Base-by-base conservation (phyloP, 1,140 invertebrate species). In the Heliconius himera region DNA sequence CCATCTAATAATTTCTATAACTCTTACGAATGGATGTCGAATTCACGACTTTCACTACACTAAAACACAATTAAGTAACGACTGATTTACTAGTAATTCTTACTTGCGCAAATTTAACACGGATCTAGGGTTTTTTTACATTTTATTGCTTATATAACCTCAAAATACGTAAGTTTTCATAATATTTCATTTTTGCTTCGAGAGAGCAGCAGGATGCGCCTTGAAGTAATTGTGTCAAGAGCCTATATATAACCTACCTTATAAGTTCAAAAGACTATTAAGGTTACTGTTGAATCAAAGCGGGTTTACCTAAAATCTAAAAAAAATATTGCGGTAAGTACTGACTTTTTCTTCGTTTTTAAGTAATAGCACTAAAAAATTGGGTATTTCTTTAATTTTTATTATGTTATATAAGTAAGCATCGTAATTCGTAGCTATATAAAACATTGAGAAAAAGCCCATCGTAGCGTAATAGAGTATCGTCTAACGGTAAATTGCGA, bases 161-260 rank as follows among this genome's bases (percentile, higher is more conserved):
- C 60, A 66, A 66, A 66, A 3, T 29, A 29, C 26, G 60, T 13
- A 26, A 29, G 2, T 66, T 66, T 66, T 66, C 9, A 66, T 29
- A 66, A 66, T 66, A 66, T 66, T 60, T 60, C 3, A 46, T 46
- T 26, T 66, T 13, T 29, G 60, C 5, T 29, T 66, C 9, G 13
- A 29, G 73, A 73, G 46, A 13, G 20, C 33, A 74, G 49, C 72
- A 79, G 77, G 72, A 79, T 79, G 70, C 70, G 38, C 73, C 77
- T 79, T 74, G 29, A 74, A 74, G 71, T 70, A 74, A 79, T 70
- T 70, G 60, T 79, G 77, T 79, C 77, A 74, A 54, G 73, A 60
- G 13, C 5, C n/a, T n/a, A n/a, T n/a, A n/a, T n/a, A n/a, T n/a
- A n/a, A 66, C 26, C 0, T 66, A 66, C 2, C 26, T 26, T 66